phyloP scores from a whole-genome alignment of 1,140 invertebrate species.

The Ectropis grisescens region DNA sequence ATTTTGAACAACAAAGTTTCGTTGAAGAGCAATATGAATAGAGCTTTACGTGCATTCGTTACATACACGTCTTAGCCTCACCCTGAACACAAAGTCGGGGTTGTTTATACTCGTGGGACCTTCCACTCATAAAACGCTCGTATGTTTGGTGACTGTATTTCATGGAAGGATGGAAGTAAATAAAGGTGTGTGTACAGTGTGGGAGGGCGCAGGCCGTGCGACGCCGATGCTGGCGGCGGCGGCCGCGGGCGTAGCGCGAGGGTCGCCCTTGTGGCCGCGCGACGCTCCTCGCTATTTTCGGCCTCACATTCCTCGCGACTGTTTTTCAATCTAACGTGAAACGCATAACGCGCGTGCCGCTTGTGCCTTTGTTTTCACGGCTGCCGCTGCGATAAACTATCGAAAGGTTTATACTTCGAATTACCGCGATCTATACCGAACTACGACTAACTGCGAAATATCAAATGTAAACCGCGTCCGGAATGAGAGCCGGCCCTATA shows the following conservation, averaged over 20 bases:
- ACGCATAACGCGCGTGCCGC: constrained; percentile 56
- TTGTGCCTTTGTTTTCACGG: constrained; percentile 40
- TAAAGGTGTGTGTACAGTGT: constrained; percentile 46
- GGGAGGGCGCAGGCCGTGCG: constrained; percentile 13
- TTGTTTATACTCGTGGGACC: constrained; percentile 30
- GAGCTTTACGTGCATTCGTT: no score
- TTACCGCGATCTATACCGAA: constrained; percentile 3
- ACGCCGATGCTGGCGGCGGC: constrained; percentile 7
- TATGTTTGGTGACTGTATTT: constrained; percentile 30
- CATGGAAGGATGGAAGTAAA: constrained; percentile 49
- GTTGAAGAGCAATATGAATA: no score
- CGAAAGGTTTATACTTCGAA: constrained; percentile 13
- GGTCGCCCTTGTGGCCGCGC: constrained; percentile 57
- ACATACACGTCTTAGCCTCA: constrained; percentile 6
- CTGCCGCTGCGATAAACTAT: constrained; percentile 13
- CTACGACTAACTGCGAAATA: no score
- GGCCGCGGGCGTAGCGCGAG: constrained; percentile 29
- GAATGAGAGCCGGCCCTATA: no score
- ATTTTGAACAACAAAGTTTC: no score
- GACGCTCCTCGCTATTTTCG: constrained; percentile 66
- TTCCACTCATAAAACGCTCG: constrained; percentile 35
- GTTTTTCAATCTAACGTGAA: constrained; percentile 67
- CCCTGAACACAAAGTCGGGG: constrained; percentile 27
- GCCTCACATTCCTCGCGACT: constrained; percentile 61
- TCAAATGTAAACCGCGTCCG: no score